phyloP scores from a whole-genome alignment of 2,113 vertebrate species.

The Trachemys scripta region DNA sequence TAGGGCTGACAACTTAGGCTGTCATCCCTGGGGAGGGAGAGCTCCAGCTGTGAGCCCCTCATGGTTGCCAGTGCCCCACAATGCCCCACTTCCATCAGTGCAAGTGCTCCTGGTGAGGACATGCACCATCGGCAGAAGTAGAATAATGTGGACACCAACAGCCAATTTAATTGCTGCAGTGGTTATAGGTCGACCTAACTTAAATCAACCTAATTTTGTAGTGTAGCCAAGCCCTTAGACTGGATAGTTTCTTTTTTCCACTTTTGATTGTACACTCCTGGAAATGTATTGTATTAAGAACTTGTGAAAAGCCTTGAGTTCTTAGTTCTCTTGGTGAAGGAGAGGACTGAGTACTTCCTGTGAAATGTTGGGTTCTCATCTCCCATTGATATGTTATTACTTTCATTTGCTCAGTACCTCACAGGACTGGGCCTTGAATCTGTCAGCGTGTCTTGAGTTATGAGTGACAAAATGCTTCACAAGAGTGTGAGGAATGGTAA shows the following conservation, averaged over 20 bases:
- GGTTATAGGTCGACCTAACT: too few relatives aligned
- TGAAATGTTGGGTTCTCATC: neutral
- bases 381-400: fast-evolving
- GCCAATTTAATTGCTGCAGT: too few relatives aligned
- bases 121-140: too few relatives aligned
- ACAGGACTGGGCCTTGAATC: neutral
- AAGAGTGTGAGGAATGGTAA: neutral
- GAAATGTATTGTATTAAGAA: neutral
- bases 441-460: neutral
- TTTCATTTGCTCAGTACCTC: neutral
- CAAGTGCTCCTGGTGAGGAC: too few relatives aligned
- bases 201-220: too few relatives aligned
- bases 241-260: neutral
- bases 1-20: too few relatives aligned
- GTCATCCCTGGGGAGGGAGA: too few relatives aligned
- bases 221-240: neutral
- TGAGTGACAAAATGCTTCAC: neutral
- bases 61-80: too few relatives aligned
- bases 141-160: too few relatives aligned
- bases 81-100: too few relatives aligned
- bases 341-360: neutral
- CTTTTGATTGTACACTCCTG: fast-evolving
- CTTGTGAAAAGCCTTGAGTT: neutral
- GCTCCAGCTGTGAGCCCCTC: too few relatives aligned
- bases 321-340: neutral